Base-by-base conservation (phyloP, 1,140 invertebrate species). In the Choristoneura fumiferana region DNA sequence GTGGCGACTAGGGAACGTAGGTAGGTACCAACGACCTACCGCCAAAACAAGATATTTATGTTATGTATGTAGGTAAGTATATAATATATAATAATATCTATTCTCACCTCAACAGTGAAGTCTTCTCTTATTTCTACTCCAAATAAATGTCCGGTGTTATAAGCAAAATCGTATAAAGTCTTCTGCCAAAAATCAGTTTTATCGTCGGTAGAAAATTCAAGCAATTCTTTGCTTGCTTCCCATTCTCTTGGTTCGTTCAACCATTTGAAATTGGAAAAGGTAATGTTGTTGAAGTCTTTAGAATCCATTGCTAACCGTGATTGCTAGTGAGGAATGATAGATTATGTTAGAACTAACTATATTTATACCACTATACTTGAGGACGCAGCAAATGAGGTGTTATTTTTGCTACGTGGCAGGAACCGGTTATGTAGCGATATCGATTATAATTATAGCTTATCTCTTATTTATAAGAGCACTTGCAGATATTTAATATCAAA, bases 141-240 rank as follows among this genome's bases (percentile, higher is more conserved):
- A 55, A 60, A 85, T 6, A 81, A 15, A 65, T 85, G 82, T 1
- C 80, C 82, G 0, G 70, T 62, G 17, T 78, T 78, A 40, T 57
- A 56, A 37, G 65, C 18, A 43, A 81, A 83, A 59, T 76, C 70
- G 45, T 82, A 82, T 63, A 65, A 81, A 6, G 82, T 83, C 37
- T 64, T 69, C 67, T 79, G 73, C 81, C 82, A 85, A 60, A 84
- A 85, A 69, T 85, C 82, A 0, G 71, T 75, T 52, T 70, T 69
- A 17, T 69, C 58, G 17, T 76, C 67, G 0, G 77, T 82, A 14
- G 38, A 73, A n/a, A 81, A 61, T 60, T 65, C 33, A 13, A 85
- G 54, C 17, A 37, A 57, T 39, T 76, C 62, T 15, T 65, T 37
- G 4, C 39, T 39, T 18, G 67, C 8, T 38, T 39, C 62, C 75